phyloP scores from a whole-genome alignment of 1,140 invertebrate genomes.

The Drosophila mayri region DNA sequence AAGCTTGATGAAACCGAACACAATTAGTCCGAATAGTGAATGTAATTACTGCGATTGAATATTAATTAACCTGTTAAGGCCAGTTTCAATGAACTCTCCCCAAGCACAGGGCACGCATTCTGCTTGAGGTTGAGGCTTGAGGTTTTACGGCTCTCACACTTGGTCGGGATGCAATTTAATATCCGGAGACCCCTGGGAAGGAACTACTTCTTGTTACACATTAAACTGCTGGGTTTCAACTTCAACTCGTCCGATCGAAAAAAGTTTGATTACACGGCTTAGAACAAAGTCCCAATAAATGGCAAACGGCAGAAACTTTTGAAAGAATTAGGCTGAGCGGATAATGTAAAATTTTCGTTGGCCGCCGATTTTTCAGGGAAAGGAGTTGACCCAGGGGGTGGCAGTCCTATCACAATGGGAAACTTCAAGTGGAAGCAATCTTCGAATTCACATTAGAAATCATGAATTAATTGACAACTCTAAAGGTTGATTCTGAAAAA shows the following conservation, averaged over 20 bases:
- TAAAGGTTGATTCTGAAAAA: background rate
- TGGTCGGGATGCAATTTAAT: background rate
- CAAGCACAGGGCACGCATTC: background rate
- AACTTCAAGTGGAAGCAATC: slow-evolving; percentile 16
- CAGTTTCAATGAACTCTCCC: background rate
- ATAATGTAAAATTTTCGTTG: slow-evolving; percentile 6
- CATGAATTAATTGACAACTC: background rate
- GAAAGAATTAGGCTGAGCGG: slow-evolving; percentile 6
- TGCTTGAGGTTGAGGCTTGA: slow-evolving; percentile 1
- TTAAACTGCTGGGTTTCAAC: too few relatives aligned
- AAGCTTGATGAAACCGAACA: background rate
- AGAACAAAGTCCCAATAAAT: slow-evolving; percentile 42
- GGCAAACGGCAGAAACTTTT: slow-evolving; percentile 33
- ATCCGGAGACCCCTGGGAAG: background rate
- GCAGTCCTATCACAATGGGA: background rate
- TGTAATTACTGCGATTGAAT: slow-evolving; percentile 22
- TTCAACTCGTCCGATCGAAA: background rate
- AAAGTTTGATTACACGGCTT: slow-evolving; percentile 43
- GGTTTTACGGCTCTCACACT: background rate
- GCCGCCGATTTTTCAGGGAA: background rate
- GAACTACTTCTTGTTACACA: too few relatives aligned
- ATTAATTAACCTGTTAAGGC: slow-evolving; percentile 21
- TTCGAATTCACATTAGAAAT: slow-evolving; percentile 13
- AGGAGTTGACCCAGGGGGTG: background rate
- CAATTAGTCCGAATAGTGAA: background rate